A percentile compares a stretch with the other conserved stretches of the same genome.
Evolutionary conservation across 2,113 vertebrate genomes (phyloP).

Genomic region (Corythoichthys intestinalis): DNA sequence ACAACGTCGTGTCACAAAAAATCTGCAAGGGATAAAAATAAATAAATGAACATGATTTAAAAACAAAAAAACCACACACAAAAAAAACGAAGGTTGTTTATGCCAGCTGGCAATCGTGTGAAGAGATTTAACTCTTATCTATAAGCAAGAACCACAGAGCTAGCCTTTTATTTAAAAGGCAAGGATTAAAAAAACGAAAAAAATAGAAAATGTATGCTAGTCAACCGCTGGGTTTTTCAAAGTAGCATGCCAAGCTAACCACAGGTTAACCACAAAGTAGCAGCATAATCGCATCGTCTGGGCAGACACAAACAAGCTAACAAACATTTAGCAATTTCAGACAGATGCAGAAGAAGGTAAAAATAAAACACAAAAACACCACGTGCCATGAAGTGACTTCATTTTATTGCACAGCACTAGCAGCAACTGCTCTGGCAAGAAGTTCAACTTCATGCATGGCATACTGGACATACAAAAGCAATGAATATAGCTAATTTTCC

Average conservation of each 20-base stretch:
- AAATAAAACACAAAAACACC: conserved; percentile 8
- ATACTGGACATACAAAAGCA: not conserved
- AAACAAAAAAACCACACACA: conserved; percentile 20
- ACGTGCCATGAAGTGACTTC: conserved; percentile 32
- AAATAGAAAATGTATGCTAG: conserved; percentile 1
- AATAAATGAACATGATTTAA: not conserved
- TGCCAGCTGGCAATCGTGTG: conserved; percentile 47
- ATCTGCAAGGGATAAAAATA: not conserved
- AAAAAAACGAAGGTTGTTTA: not conserved
- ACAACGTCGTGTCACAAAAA: not conserved
- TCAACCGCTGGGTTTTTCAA: conserved; percentile 19
- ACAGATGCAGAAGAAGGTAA: conserved; percentile 30
- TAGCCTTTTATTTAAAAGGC: not conserved
- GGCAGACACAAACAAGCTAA: conserved; percentile 4
- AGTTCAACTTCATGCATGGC: conserved; percentile 21
- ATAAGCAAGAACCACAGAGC: conserved; percentile 14
- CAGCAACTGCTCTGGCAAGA: conserved; percentile 11
- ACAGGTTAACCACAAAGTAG: conserved; percentile 22
- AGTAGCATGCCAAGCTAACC: conserved; percentile 8
- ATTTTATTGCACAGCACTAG: conserved; percentile 9
- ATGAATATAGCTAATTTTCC: not conserved
- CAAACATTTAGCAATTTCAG: conserved; percentile 17
- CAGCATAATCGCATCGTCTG: conserved; percentile 24
- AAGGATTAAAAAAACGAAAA: not conserved
- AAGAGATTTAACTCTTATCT: conserved; percentile 45